Percentiles rank a stretch among this genome's conserved stretches.
Conservation (phyloP, 2,888 invertebrate species). For the Xylota segnis region DNA sequence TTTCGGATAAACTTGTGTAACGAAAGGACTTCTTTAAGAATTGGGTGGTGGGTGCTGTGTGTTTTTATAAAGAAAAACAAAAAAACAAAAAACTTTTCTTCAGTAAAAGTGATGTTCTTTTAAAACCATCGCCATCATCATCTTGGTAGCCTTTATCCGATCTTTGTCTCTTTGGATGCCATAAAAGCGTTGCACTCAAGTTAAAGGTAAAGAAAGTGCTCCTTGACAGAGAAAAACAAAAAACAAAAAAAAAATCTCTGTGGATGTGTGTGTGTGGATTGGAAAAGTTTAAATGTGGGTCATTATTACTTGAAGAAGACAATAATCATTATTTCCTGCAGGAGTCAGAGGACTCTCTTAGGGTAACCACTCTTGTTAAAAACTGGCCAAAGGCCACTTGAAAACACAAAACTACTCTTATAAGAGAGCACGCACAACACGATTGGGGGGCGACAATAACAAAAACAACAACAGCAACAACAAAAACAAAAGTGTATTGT, state of each 20-base stretch:
- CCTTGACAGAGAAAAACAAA: background rate
- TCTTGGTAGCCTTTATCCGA: constrained; percentile 32
- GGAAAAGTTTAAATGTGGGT: constrained; percentile 63
- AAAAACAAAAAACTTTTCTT: constrained; percentile 44
- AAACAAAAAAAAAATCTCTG: background rate
- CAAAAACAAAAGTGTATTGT: constrained; percentile 36
- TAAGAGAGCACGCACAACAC: constrained; percentile 43
- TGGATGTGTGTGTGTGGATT: constrained; percentile 4
- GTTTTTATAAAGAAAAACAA: constrained; percentile 32
- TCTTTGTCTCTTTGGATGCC: constrained; percentile 39
- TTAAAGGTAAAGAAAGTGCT: constrained; percentile 43
- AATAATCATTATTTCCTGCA: constrained; percentile 62
- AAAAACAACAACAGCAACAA: background rate
- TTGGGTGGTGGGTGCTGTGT: background rate
- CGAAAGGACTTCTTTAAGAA: constrained; percentile 56
- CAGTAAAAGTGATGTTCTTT: constrained; percentile 62
- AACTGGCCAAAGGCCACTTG: constrained; percentile 66
- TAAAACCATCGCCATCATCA: constrained; percentile 31
- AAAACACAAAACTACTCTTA: constrained; percentile 46
- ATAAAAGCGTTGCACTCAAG: constrained; percentile 60
- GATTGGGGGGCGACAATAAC: background rate
- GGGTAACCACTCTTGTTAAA: constrained; percentile 59
- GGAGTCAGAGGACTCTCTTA: constrained; percentile 41
- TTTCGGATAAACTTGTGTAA: constrained; percentile 56
- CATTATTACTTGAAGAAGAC: constrained; percentile 69